Conservation (phyloP, 2,888 invertebrate species). For the Ochlodes sylvanus region DNA sequence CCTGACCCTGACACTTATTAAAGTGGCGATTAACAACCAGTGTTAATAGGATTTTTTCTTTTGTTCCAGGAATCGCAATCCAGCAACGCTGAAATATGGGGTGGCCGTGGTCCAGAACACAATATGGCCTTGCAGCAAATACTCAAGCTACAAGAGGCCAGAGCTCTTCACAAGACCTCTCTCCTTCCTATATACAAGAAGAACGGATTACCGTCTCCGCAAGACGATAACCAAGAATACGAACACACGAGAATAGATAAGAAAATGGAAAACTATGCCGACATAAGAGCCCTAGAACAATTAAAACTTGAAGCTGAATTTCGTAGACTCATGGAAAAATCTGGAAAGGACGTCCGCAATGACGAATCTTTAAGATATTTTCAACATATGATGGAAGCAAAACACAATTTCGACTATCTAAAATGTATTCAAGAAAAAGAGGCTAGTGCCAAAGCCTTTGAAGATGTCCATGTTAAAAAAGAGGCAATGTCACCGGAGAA, state of each 20-base stretch:
- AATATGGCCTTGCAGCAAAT: conserved; percentile 96
- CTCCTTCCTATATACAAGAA: conserved; percentile 79
- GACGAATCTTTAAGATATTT: conserved; percentile 76
- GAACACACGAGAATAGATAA: conserved; percentile 58
- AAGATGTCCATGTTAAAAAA: conserved; percentile 62
- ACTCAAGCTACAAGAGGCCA: conserved; percentile 94
- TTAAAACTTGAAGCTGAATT: conserved; percentile 85
- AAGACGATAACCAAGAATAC: conserved; percentile 79
- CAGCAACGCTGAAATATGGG: conserved; percentile 94
- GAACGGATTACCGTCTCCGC: conserved; percentile 79
- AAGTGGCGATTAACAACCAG: not conserved
- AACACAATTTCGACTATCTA: conserved; percentile 72
- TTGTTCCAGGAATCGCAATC: conserved; percentile 92
- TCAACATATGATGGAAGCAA: conserved; percentile 78
- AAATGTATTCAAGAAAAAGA: conserved; percentile 76
- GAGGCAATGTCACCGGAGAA: conserved; percentile 55
- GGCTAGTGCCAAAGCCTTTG: conserved; percentile 47
- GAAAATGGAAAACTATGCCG: conserved; percentile 65
- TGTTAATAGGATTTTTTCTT: conserved; percentile 42
- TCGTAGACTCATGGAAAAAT: conserved; percentile 84
- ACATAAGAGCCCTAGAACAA: conserved; percentile 73
- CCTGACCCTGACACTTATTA: too few relatives aligned
- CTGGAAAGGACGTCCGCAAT: conserved; percentile 74
- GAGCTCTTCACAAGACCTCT: conserved; percentile 87
- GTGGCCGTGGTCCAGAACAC: conserved; percentile 95